These are phyloP conservation scores for Podarcis lilfordi DNA, from an alignment of 2,797 vertebrate species.

Conservation along the genomic window DNA sequence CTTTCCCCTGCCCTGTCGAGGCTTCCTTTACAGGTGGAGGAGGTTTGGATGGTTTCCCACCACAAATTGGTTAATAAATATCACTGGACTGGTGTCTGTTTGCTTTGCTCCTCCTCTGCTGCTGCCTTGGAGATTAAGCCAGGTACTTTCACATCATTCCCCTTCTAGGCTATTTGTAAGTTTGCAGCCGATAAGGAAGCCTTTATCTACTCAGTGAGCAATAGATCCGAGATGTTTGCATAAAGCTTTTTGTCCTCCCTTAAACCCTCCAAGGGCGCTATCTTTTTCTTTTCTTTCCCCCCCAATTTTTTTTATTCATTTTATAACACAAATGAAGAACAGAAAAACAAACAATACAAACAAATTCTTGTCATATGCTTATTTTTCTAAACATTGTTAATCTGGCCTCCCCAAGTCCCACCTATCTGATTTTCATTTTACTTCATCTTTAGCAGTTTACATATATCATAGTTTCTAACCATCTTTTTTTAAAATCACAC, in stretches of 20 bases:
- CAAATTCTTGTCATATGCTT: no score
- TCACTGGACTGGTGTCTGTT: neutral
- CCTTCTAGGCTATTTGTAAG: neutral
- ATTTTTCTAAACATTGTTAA: no score
- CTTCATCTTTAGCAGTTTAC: no score
- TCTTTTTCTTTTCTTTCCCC: no score
- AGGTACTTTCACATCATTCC: neutral
- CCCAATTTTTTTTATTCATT: no score
- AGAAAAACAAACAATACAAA: no score
- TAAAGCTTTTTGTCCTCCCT: neutral
- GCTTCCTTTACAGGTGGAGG: neutral
- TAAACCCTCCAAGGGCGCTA: neutral
- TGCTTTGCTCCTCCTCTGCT: neutral
- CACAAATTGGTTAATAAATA: neutral
- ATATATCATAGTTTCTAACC: no score
- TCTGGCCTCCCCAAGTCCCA: no score
- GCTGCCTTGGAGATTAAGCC: neutral
- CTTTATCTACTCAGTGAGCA: neutral
- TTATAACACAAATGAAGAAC: no score
- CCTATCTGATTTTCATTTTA: no score
- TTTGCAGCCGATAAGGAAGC: neutral
- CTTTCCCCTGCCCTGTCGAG: no score
- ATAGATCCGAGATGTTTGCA: neutral
- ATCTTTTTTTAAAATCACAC: no score
- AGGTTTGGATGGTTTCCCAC: neutral